phyloP scores from a whole-genome alignment of 2,797 vertebrate genomes.

The Decapterus maruadsi region DNA sequence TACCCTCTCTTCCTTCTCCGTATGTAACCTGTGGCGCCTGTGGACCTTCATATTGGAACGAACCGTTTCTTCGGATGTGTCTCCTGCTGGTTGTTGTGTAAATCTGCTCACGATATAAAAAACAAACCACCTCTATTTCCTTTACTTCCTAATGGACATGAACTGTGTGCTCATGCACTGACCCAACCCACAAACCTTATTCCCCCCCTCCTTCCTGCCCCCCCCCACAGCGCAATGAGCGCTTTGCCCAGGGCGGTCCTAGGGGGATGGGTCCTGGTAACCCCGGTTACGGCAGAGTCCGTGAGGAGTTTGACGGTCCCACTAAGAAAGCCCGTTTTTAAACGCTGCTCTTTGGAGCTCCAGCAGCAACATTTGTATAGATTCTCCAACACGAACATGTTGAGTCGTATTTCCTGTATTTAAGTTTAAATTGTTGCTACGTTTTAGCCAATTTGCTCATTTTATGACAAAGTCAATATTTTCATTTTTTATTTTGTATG shows the following conservation, averaged over 20 bases:
- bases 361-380: constrained; percentile 80
- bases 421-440: constrained; percentile 91
- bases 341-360: constrained; percentile 69
- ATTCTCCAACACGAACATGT: constrained; percentile 70
- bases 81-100: constrained; percentile 83
- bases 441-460: constrained; percentile 90
- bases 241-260: constrained; percentile 94
- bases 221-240: constrained; percentile 95
- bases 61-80: constrained; percentile 96
- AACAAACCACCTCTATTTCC: constrained; percentile 51
- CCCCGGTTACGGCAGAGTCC: constrained; percentile 94
- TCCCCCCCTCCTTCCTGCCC: constrained; percentile 51
- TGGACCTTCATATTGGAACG: constrained; percentile 99
- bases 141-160: constrained; percentile 80
- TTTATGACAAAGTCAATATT: constrained; percentile 82
- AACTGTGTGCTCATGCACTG: constrained; percentile 80
- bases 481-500: constrained; percentile 84
- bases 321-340: constrained; percentile 99
- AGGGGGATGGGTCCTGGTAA: constrained; percentile 93
- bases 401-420: constrained; percentile 84
- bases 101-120: constrained; percentile 75
- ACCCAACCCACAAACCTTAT: constrained; percentile 81
- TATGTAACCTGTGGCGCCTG: constrained; percentile 99
- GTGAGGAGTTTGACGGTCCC: constrained; percentile 98
- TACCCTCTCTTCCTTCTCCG: constrained; percentile 99